Percentiles rank a stretch among this genome's conserved stretches.
phyloP scores from a whole-genome alignment of 2,888 invertebrate species.

The Calliopum simillimum region DNA sequence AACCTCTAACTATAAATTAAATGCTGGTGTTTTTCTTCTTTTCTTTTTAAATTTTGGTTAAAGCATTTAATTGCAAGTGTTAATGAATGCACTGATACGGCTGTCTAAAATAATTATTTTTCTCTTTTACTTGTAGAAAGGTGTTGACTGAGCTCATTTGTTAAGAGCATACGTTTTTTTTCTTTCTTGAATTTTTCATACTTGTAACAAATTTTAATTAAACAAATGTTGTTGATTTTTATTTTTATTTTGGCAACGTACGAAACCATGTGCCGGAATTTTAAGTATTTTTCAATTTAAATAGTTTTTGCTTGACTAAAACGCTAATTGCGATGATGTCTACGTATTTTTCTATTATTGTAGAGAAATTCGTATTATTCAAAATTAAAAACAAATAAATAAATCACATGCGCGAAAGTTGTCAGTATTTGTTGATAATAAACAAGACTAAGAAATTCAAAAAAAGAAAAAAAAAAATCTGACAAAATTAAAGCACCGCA shows the following conservation, averaged over 20 bases:
- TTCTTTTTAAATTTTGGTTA: constrained; percentile 35
- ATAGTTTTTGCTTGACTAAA: constrained; percentile 10
- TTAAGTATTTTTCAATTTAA: constrained; percentile 18
- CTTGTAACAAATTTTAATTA: neutral
- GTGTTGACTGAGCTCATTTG: constrained; percentile 44
- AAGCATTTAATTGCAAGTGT: constrained; percentile 33
- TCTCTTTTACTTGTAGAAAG: constrained; percentile 7
- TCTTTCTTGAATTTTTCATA: no score
- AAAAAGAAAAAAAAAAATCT: no score
- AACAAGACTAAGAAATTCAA: no score
- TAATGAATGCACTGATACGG: constrained; percentile 8
- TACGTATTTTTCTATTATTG: constrained; percentile 40
- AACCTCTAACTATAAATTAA: neutral
- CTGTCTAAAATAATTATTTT: constrained; percentile 17
- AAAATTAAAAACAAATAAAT: no score
- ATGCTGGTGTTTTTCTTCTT: constrained; percentile 21
- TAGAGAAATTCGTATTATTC: no score
- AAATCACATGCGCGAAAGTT: no score
- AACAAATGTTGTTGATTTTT: neutral
- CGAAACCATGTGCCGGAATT: constrained; percentile 10
- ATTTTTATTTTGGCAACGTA: neutral
- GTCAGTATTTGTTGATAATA: no score
- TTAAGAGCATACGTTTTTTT: constrained; percentile 5
- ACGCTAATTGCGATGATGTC: constrained; percentile 29
- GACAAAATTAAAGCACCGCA: no score